Percentiles rank a stretch among this genome's conserved stretches.
phyloP scores from a whole-genome alignment of 2,797 vertebrate genomes.

The Petrocephalus sullivani region DNA sequence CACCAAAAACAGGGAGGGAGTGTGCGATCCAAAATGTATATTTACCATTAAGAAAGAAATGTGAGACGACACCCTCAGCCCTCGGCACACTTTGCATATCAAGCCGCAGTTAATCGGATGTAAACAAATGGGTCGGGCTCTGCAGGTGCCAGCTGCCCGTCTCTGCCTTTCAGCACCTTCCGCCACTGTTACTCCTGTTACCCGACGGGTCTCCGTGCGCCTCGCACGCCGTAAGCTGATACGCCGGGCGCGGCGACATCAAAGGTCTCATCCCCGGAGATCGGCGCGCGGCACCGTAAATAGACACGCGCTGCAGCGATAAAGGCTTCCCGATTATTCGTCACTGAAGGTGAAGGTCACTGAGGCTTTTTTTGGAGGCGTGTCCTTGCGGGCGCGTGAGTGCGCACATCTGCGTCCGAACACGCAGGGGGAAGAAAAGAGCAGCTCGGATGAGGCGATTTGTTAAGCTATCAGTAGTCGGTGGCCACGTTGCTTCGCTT shows the following conservation, averaged over 20 bases:
- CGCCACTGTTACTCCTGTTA: not conserved
- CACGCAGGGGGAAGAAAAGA: not conserved
- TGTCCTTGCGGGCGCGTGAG: not conserved
- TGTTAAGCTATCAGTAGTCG: not conserved
- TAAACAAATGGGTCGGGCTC: not conserved
- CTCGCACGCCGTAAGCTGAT: not conserved
- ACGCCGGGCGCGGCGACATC: not conserved
- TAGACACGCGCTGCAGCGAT: not conserved
- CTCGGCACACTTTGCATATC: not conserved
- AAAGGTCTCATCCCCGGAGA: not conserved
- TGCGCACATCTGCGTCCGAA: not conserved
- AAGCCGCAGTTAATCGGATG: not conserved
- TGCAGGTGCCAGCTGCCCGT: not conserved
- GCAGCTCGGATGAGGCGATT: not conserved
- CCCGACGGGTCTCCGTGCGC: not conserved
- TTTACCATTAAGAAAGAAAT: not conserved
- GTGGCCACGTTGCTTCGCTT: not conserved
- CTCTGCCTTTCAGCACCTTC: not conserved
- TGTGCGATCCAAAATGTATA: not conserved
- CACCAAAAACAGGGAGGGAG: not conserved
- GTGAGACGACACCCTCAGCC: not conserved
- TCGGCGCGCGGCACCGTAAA: not conserved
- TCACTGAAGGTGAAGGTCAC: not conserved
- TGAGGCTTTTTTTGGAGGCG: not conserved
- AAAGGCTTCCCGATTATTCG: not conserved